These are phyloP conservation scores for Tokudaia muenninki DNA, from an alignment of 2,797 vertebrate species.

Conservation along the genomic window DNA sequence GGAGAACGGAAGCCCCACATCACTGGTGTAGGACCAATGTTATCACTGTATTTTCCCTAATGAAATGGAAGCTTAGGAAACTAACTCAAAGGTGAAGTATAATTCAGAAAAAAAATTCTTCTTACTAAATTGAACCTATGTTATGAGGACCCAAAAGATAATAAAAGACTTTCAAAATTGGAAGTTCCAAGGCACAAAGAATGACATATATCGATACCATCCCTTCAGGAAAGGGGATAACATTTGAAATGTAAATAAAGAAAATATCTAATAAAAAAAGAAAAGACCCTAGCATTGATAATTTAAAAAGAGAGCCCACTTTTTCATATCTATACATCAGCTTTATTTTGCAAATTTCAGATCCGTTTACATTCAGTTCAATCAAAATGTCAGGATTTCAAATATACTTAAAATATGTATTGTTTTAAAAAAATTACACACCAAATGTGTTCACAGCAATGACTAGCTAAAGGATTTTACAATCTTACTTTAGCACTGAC, in stretches of 20 bases:
- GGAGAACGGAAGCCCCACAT: conserved; percentile 43
- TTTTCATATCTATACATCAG: conserved; percentile 50
- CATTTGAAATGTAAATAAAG: too few species aligned
- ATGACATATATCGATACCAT: background rate
- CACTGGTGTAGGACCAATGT: conserved; percentile 37
- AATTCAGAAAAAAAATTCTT: conserved; percentile 30
- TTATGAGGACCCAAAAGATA: background rate
- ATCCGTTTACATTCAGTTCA: conserved; percentile 39
- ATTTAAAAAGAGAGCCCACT: background rate
- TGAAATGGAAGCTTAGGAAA: conserved; percentile 60
- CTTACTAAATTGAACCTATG: conserved; percentile 17
- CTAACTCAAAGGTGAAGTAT: conserved; percentile 33
- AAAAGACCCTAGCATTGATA: too few species aligned
- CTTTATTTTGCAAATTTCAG: conserved; percentile 71
- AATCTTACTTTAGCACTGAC: conserved; percentile 32
- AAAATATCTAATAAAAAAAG: too few species aligned
- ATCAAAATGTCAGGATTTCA: conserved; percentile 34
- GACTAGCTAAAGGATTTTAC: conserved; percentile 54
- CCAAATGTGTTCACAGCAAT: background rate
- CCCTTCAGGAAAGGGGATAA: background rate
- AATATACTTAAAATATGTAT: conserved; percentile 39
- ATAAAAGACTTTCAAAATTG: conserved; percentile 57
- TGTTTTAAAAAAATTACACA: background rate
- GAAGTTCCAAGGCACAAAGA: conserved; percentile 46
- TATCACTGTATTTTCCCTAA: conserved; percentile 61